phyloP scores from a whole-genome alignment of 2,888 invertebrate species.

The Cistogaster globosa region DNA sequence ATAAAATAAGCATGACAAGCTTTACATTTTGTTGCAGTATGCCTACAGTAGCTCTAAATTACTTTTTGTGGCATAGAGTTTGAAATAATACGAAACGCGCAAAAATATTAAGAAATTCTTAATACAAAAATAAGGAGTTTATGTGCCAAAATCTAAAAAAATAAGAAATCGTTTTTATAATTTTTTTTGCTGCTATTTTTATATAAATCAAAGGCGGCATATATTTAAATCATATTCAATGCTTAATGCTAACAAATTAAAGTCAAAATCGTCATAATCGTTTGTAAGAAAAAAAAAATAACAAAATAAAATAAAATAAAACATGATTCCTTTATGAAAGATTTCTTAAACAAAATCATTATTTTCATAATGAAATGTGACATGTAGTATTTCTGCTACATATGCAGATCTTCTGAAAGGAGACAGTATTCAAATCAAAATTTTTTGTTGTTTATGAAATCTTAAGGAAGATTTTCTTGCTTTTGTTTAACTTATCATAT shows the following conservation, averaged over 20 bases:
- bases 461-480: conserved; percentile 45
- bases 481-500: conserved; percentile 60
- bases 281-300: conserved; percentile 19
- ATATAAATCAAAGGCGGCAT: conserved; percentile 53
- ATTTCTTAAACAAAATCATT: conserved; percentile 37
- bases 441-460: conserved; percentile 43
- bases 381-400: conserved; percentile 51
- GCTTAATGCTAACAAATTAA: conserved; percentile 67
- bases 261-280: conserved; percentile 61
- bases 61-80: background rate
- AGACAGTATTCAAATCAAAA: conserved; percentile 53
- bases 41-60: conserved; percentile 15
- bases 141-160: conserved; percentile 56
- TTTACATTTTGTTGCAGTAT: background rate
- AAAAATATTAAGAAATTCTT: conserved; percentile 50
- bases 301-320: conserved; percentile 14
- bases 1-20: background rate
- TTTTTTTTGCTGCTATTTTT: background rate
- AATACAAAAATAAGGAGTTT: conserved; percentile 62
- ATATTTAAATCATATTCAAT: conserved; percentile 61
- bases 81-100: background rate
- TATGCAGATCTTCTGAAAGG: conserved; percentile 34
- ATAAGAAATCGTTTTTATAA: conserved; percentile 52
- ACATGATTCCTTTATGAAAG: conserved; percentile 1
- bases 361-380: conserved; percentile 60